Percentiles rank a stretch among this genome's conserved stretches.
These are phyloP conservation scores for Chiloscyllium plagiosum DNA, from an alignment of 2,113 vertebrate species.

Conservation along the genomic window DNA sequence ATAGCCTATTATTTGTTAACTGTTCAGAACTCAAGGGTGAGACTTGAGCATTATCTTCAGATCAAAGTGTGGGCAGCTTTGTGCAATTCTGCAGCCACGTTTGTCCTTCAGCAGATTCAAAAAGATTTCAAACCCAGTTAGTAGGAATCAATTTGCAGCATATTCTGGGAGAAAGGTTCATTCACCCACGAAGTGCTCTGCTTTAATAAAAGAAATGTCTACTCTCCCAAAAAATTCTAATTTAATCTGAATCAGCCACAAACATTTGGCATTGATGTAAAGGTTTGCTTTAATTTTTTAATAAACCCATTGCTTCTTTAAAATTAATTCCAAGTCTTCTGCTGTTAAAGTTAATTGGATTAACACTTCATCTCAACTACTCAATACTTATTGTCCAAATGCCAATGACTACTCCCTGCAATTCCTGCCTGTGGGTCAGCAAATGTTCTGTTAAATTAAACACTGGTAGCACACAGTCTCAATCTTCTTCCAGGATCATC, in stretches of 20 bases:
- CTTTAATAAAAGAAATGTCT: background rate
- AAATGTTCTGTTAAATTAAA: constrained; percentile 15
- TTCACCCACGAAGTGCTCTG: background rate
- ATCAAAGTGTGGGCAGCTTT: background rate
- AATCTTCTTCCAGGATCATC: background rate
- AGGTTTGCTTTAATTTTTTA: background rate
- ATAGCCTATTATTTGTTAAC: too few relatives aligned
- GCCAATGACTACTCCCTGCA: background rate
- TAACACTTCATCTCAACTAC: background rate
- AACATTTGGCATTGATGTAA: background rate
- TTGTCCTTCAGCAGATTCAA: background rate
- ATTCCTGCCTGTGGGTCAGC: background rate
- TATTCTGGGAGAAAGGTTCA: background rate
- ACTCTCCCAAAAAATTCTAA: background rate
- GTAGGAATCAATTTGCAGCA: background rate
- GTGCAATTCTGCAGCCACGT: background rate
- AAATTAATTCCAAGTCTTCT: background rate
- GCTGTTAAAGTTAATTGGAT: constrained; percentile 1
- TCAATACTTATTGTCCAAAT: constrained; percentile 17
- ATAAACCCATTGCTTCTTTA: background rate
- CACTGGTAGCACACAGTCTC: background rate
- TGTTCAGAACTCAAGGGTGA: background rate
- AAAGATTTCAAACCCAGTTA: too few relatives aligned
- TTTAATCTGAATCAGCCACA: background rate
- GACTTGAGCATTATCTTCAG: background rate